phyloP scores from a whole-genome alignment of 37 sponge, comb jelly and placozoan genomes.

The Chondrilla cf. caribensis region DNA sequence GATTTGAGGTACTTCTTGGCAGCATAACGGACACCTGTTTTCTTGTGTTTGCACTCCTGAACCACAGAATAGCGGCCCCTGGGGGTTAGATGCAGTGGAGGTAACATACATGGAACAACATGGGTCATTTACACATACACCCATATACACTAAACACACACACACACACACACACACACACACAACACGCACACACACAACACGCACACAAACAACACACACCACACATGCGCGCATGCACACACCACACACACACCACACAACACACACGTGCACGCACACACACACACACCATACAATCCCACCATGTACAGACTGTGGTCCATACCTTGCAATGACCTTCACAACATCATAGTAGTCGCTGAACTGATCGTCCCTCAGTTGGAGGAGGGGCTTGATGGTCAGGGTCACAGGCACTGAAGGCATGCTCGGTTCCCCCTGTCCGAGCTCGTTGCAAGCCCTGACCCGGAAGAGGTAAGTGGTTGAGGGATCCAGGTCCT shows the following conservation, averaged over 20 bases:
- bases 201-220: neutral
- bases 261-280: neutral
- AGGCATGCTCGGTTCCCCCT: neutral
- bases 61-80: conserved; percentile 64
- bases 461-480: conserved; percentile 59
- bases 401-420: neutral
- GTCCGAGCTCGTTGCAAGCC: conserved; percentile 29
- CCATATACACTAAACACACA: neutral
- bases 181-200: neutral
- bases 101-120: neutral
- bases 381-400: no score
- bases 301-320: no score
- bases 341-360: neutral
- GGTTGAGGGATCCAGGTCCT: conserved; percentile 38
- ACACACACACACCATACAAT: neutral
- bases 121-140: neutral
- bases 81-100: neutral
- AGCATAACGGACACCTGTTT: conserved; percentile 45
- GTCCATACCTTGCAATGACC: conserved; percentile 4
- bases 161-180: neutral
- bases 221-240: neutral
- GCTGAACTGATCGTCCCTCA: neutral
- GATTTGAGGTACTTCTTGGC: conserved; percentile 52
- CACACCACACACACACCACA: neutral
- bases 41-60: conserved; percentile 44